Evolutionary conservation across 30 jellyfish, hydroid and myxozoan genomes (phyloP).

Genomic region (Nemopilema nomurai): DNA sequence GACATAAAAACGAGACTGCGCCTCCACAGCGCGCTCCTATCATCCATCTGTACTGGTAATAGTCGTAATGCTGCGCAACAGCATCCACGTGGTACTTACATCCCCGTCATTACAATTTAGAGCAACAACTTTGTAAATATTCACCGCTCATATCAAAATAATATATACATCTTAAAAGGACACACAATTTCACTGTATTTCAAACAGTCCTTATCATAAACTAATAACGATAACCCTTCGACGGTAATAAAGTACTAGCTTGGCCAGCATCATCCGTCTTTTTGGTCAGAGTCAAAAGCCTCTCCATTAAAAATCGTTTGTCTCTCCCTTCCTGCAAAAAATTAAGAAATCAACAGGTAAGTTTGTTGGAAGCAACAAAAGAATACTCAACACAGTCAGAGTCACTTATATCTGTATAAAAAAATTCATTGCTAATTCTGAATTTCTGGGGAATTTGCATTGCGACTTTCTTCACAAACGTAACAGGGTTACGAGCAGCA

Average conservation of each 20-base stretch:
- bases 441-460: too few species aligned
- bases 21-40: too few species aligned
- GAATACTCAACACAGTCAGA: too few species aligned
- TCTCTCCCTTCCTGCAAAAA: slow-evolving; percentile 84
- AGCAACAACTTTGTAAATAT: not conserved
- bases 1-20: too few species aligned
- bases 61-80: not conserved
- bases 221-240: not conserved
- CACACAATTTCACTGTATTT: not conserved
- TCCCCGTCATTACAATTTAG: not conserved
- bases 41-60: too few species aligned
- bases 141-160: not conserved
- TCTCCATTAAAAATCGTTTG: slow-evolving; percentile 84
- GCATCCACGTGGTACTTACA: not conserved
- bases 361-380: too few species aligned
- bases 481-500: too few species aligned
- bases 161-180: not conserved
- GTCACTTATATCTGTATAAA: too few species aligned
- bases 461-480: too few species aligned
- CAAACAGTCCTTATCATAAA: not conserved
- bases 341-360: too few species aligned
- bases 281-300: slow-evolving; percentile 45
- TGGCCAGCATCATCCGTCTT: not conserved
- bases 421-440: too few species aligned
- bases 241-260: not conserved